Base-by-base conservation (phyloP, 2,113 vertebrate species). In the Brachyhypopomus gauderio region DNA sequence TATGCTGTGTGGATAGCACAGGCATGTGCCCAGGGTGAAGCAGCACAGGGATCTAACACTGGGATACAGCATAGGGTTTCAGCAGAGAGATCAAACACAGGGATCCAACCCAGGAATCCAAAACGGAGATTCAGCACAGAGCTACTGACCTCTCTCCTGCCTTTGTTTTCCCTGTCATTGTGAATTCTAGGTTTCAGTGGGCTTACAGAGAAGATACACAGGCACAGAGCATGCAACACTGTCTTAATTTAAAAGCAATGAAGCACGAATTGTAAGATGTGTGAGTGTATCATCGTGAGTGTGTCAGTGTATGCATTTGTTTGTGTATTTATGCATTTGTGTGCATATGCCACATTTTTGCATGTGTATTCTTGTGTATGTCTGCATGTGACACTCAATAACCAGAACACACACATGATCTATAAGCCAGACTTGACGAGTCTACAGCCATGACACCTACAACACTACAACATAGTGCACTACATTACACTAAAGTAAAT, bases 161-260 rank as follows among this genome's bases (percentile, higher is more conserved):
- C 27, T 67, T 36, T 36, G 4, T 30, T 30, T 64, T 64, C 62
- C 25, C 64, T 2, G 17, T 36, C 27, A 16, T 7, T 63, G 4
- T 12, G 62, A 8, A n/a, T n/a, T 19, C n/a, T 66, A 4, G 41
- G 20, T 19, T 11, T 41, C 12, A 11, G 41, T 70, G 9, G 8
- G 66, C 38, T 19, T 70, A 20, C 7, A 0, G 11, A 11, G 6
- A 36, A 20, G 3, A 22, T 70, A 7, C 8, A 12, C 19, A 41
- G 19, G 66, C 66, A 22, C n/a, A 38, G 7, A 9, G 30, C 19
- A 20, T 69, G 36, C 16, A 20, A 38, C 30, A 69, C 17, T 36
- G 17, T 70, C 36, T 70, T 38, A 70, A 70, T 70, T 41, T 70
- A 70, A 70, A 70, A 70, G 20, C 66, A 22, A 41, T 12, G 20